A percentile compares a stretch with the other conserved stretches of the same genome.
These are phyloP conservation scores for Centrocercus urophasianus DNA, from an alignment of 2,113 vertebrate species.

Conservation along the genomic window DNA sequence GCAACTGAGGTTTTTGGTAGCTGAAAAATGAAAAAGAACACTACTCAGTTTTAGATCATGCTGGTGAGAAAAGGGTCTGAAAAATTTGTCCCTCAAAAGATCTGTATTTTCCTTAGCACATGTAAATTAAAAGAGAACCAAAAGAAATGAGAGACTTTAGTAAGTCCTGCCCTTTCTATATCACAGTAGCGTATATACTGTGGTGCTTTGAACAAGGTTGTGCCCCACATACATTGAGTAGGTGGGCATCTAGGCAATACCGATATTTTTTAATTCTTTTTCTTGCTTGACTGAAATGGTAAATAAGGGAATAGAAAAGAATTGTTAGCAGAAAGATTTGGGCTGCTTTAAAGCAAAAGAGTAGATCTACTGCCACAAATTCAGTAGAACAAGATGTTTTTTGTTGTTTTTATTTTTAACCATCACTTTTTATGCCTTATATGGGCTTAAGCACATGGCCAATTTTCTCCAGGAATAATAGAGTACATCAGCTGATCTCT, in stretches of 20 bases:
- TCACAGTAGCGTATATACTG: not conserved
- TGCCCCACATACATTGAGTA: not conserved
- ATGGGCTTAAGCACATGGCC: not conserved
- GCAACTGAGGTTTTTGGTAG: not conserved
- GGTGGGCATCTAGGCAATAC: not conserved
- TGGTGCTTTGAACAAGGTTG: not conserved
- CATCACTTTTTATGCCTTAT: not conserved
- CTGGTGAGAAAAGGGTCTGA: not conserved
- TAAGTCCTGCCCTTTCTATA: not conserved
- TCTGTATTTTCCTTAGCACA: not conserved
- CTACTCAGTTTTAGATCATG: not conserved
- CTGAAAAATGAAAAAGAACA: not conserved
- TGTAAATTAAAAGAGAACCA: not conserved
- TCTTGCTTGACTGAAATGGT: not conserved
- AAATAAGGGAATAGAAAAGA: not conserved
- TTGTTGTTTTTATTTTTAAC: not conserved
- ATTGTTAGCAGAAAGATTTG: not conserved
- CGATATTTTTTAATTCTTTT: not conserved
- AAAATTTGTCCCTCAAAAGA: not conserved
- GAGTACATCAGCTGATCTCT: slow-evolving; percentile 12
- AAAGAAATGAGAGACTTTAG: not conserved
- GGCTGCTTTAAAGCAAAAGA: not conserved
- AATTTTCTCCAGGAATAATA: slow-evolving; percentile 35
- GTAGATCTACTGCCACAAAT: not conserved
- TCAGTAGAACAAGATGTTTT: not conserved